phyloP scores from a whole-genome alignment of 2,797 vertebrate genomes.

The Lepus townsendii region DNA sequence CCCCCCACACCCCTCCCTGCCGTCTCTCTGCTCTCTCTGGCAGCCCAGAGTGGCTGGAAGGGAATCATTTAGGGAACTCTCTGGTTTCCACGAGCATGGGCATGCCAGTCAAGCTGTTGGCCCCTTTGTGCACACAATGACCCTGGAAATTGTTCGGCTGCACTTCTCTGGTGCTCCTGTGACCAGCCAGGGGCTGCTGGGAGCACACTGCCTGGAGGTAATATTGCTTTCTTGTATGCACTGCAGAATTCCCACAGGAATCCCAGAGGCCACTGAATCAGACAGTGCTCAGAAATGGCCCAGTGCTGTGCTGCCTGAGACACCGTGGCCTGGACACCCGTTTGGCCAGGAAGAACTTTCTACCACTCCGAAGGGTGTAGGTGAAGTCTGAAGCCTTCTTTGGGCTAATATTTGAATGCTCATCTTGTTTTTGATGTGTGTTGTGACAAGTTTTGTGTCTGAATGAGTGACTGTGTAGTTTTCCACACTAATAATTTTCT shows the following conservation, averaged over 20 bases:
- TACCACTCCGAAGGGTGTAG: neutral
- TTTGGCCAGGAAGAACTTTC: neutral
- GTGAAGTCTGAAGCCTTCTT: neutral
- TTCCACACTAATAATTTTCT: neutral
- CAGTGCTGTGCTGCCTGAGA: neutral
- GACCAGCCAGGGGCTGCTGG: neutral
- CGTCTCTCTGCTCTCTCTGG: neutral
- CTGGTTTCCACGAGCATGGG: neutral
- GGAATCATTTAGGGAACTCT: neutral
- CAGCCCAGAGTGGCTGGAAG: neutral
- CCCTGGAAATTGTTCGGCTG: neutral
- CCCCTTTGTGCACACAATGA: neutral
- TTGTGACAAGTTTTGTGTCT: neutral
- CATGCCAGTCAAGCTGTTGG: neutral
- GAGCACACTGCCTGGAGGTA: neutral
- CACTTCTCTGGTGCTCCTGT: neutral
- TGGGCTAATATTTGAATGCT: neutral
- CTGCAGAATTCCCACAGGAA: neutral
- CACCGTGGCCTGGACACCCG: too few species aligned
- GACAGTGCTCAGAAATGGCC: neutral
- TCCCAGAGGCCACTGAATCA: neutral
- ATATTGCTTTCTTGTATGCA: neutral
- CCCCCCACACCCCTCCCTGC: neutral
- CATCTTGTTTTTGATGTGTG: neutral
- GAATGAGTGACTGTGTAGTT: neutral